Conservation (phyloP, 2,113 vertebrate genomes). For the Hippocampus mohnikei region DNA sequence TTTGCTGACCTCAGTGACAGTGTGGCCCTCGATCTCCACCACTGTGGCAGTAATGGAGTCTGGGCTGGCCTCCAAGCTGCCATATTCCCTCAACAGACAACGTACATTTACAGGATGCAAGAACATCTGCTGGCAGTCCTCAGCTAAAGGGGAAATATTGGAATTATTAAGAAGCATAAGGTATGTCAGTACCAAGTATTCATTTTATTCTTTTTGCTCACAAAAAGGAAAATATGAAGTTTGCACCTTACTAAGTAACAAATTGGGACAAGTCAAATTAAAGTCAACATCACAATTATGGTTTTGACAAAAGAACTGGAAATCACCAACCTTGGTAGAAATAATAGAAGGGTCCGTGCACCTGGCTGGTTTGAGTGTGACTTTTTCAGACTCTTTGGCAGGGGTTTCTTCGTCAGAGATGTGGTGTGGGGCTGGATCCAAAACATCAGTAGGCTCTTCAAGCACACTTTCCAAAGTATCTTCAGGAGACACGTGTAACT, state of each 20-base stretch:
- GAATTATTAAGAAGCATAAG: neutral
- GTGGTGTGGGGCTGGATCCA: conserved; percentile 45
- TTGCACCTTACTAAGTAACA: neutral
- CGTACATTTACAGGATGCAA: conserved; percentile 94
- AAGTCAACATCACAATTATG: neutral
- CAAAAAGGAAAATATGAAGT: neutral
- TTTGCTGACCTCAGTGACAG: conserved; percentile 86
- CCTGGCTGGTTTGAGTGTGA: conserved; percentile 54
- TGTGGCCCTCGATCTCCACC: conserved; percentile 91
- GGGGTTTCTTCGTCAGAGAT: conserved; percentile 44
- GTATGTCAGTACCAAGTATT: neutral
- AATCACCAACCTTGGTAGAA: conserved; percentile 89
- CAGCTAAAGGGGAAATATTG: conserved; percentile 69
- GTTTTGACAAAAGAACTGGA: neutral
- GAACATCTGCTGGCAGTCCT: conserved; percentile 97
- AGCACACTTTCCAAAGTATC: conserved; percentile 58
- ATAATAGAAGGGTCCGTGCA: conserved; percentile 88
- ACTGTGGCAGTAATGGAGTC: conserved; percentile 88
- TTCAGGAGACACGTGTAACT: conserved; percentile 36
- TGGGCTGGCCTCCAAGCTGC: conserved; percentile 91
- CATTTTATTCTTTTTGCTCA: neutral
- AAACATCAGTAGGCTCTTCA: conserved; percentile 51
- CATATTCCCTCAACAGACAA: conserved; percentile 88
- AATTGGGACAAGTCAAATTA: neutral
- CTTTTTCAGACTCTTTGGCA: conserved; percentile 52